Evolutionary conservation across 2,888 invertebrate species (phyloP), one percentile per base, ranked within the genome.

Genomic region (Volucella inanis): DNA sequence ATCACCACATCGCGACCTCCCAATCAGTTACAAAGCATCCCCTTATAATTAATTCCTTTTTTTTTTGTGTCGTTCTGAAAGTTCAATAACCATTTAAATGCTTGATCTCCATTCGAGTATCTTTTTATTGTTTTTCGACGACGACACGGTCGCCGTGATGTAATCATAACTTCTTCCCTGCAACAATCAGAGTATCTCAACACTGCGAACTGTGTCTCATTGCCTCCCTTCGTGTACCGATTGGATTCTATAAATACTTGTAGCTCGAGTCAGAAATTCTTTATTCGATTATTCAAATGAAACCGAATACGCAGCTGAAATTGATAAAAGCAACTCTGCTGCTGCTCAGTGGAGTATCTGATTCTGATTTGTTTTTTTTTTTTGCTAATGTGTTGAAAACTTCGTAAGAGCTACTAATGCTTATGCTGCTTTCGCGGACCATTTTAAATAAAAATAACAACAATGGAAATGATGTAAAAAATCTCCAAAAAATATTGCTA

Each of bases 71-170:
- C 31, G 9, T 31, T 43, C 22, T 2, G 18, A 61, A 14, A 67
- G 84, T 85, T 85, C 84, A 80, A 67, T 80, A 76, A 85, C 84
- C 84, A 65, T 54, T 76, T 71, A 76, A 84, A 76, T 41, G 65
- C 59, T 71, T 74, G 59, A 84, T 80, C 79, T 75, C 70, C 70
- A 75, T 64, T 61, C 80, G 57, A 57, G 71, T 61, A 65, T 61
- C n/a, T 38, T 54, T 59, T 38, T 79, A 15, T 68, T 47, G 38
- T 38, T 45, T 65, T 49, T 49, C 31, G 8, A 43, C 57, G 71
- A 15, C 18, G 62, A 68, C 43, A 78, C 57, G 68, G 79, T 64
- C 83, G 55, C 43, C 65, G 83, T 84, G 83, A 84, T 84, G 83
- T 84, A 84, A 84, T 79, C 83, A 75, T 64, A 74, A 79, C 74